phyloP scores from a whole-genome alignment of 2,113 vertebrate genomes.

The Bubo scandiacus region DNA sequence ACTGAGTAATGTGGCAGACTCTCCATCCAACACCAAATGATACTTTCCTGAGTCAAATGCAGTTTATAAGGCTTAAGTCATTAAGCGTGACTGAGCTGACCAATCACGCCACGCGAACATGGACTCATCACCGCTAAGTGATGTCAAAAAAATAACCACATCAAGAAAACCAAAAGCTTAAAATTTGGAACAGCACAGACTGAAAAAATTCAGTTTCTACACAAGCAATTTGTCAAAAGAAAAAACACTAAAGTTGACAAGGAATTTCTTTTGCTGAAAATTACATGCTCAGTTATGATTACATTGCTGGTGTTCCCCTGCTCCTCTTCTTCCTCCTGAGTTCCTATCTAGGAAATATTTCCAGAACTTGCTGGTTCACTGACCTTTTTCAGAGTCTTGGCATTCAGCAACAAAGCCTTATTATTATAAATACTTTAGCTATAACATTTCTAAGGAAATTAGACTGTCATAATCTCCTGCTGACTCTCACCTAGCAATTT shows the following conservation, averaged over 20 bases:
- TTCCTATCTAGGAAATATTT: constrained; percentile 6
- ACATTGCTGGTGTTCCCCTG: background rate
- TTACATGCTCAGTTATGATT: background rate
- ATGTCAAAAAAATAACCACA: constrained; percentile 25
- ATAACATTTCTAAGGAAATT: background rate
- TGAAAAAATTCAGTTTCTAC: background rate
- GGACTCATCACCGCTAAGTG: background rate
- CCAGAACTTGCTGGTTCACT: background rate
- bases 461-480: background rate
- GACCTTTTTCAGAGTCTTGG: background rate
- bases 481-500: background rate
- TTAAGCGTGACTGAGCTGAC: background rate
- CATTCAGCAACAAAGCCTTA: background rate
- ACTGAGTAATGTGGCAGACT: background rate
- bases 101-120: rapidly evolving
- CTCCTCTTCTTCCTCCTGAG: background rate
- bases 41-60: background rate
- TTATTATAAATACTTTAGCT: constrained; percentile 1
- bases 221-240: background rate
- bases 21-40: background rate
- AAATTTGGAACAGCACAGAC: background rate
- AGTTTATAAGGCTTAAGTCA: background rate
- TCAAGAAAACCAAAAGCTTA: background rate
- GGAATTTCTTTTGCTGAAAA: background rate
- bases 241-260: background rate